Base-by-base conservation (phyloP, 2,888 invertebrate species). In the Zeuzera pyrina region DNA sequence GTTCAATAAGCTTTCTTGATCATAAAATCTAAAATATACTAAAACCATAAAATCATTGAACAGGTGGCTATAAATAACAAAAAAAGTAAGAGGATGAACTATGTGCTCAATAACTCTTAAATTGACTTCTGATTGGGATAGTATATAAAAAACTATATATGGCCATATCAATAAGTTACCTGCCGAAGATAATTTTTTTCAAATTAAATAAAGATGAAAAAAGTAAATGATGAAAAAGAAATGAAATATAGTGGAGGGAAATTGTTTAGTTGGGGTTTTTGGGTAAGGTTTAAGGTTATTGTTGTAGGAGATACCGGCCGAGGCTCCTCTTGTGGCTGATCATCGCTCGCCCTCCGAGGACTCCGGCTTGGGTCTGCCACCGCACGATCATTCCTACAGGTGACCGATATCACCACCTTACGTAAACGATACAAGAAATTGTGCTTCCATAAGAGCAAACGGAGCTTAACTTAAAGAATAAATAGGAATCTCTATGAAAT, bases 341-440 rank as follows among this genome's bases (percentile, higher is more conserved):
- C 89, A 89, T 83, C 89, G 91, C 70, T 93, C 94, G 64, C 94
- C 95, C 54, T 94, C 94, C 74, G 95, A 95, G 85, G 95, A 95
- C 89, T 95, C 95, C 79, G 95, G 95, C 69, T 90, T 96, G 74
- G 95, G 95, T 76, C 89, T 94, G 84, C 92, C 92, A 71, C 86
- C 89, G 72, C 87, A 88, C 61, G 90, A 91, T 79, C 87, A 88
- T 61, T 78, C 84, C 68, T 87, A 86, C 87, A 89, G 90, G 90
- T 90, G 77, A 74, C 61, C 51, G 55, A 49, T 48, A 52, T 55
- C 30, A 6, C 19, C 8, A 12, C 7, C 25, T 10, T n/a, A 11
- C 5, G 22, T 22, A 21, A 21, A 10, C 10, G 21, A 3, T 21
- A 10, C 21, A n/a, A 8, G 10, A 4, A 21, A 8, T 21, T 21